These are phyloP conservation scores for Tribolium freemani DNA, from an alignment of 2,888 invertebrate species.

Conservation along the genomic window DNA sequence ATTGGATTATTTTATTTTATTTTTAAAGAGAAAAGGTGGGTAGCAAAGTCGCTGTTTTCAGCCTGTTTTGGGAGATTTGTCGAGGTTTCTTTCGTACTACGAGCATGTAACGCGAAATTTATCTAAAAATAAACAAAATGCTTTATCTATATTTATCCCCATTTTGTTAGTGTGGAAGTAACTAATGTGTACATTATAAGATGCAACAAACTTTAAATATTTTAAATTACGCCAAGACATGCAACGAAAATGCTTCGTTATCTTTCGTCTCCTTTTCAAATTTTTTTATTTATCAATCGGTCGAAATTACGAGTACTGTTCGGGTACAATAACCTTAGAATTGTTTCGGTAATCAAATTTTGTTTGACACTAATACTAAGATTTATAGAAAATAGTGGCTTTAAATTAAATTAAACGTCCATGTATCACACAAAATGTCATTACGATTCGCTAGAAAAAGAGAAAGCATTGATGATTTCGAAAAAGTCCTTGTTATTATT, in stretches of 20 bases:
- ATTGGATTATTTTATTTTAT: constrained; percentile 34
- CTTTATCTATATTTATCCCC: constrained; percentile 35
- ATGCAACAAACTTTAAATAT: not conserved
- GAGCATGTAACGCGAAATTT: constrained; percentile 14
- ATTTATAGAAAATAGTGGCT: too few species aligned
- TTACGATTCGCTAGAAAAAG: not conserved
- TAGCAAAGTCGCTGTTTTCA: not conserved
- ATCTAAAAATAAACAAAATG: constrained; percentile 38
- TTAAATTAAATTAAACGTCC: too few species aligned
- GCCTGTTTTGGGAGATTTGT: constrained; percentile 18
- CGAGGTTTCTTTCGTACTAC: constrained; percentile 3
- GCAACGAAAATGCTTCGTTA: too few species aligned
- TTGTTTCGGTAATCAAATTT: not conserved
- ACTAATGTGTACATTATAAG: not conserved
- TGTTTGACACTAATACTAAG: not conserved
- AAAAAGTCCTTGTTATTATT: constrained; percentile 10
- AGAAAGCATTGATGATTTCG: constrained; percentile 18
- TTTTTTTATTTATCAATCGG: too few species aligned
- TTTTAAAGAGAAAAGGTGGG: constrained; percentile 22
- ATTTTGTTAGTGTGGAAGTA: constrained; percentile 4
- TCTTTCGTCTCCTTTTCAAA: too few species aligned
- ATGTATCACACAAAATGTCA: not conserved
- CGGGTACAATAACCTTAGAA: not conserved
- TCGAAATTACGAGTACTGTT: too few species aligned
- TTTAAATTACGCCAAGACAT: too few species aligned